A percentile compares a stretch with the other conserved stretches of the same genome.
Conservation (phyloP, 2,797 vertebrate genomes). For the Darevskia nairensis region DNA sequence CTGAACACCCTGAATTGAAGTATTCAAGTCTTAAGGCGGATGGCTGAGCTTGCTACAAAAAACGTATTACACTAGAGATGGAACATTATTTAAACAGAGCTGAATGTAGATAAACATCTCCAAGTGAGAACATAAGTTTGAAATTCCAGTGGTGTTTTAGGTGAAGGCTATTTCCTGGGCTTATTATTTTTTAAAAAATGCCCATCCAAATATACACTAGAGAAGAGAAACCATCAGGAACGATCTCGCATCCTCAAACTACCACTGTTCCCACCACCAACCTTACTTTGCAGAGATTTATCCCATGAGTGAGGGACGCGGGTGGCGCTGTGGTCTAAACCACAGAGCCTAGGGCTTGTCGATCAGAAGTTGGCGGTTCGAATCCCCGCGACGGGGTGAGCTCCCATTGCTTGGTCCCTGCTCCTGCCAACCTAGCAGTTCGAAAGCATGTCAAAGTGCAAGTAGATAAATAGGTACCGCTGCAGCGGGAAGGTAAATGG, state of each 20-base stretch:
- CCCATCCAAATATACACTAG: neutral
- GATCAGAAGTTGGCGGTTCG: too few relatives aligned
- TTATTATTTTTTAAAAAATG: neutral
- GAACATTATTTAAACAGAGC: slow-evolving; percentile 51
- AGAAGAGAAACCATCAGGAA: neutral
- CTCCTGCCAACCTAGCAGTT: too few relatives aligned
- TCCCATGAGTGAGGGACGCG: too few relatives aligned
- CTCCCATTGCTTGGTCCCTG: too few relatives aligned
- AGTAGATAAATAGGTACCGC: too few relatives aligned
- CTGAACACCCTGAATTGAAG: slow-evolving; percentile 65
- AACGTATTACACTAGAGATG: slow-evolving; percentile 58
- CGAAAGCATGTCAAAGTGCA: too few relatives aligned
- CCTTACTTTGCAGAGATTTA: too few relatives aligned
- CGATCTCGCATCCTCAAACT: neutral
- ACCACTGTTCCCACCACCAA: too few relatives aligned
- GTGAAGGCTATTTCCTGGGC: neutral
- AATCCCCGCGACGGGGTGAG: too few relatives aligned
- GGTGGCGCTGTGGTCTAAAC: too few relatives aligned
- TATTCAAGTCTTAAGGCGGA: slow-evolving; percentile 63
- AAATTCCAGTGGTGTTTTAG: slow-evolving; percentile 13
- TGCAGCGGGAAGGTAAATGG: too few relatives aligned
- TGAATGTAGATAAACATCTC: slow-evolving; percentile 46
- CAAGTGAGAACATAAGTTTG: slow-evolving; percentile 34
- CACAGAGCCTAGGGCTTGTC: too few relatives aligned
- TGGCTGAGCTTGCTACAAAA: slow-evolving; percentile 56